Conservation (phyloP, 2,888 invertebrate species). For the Ernsta delagoae region DNA sequence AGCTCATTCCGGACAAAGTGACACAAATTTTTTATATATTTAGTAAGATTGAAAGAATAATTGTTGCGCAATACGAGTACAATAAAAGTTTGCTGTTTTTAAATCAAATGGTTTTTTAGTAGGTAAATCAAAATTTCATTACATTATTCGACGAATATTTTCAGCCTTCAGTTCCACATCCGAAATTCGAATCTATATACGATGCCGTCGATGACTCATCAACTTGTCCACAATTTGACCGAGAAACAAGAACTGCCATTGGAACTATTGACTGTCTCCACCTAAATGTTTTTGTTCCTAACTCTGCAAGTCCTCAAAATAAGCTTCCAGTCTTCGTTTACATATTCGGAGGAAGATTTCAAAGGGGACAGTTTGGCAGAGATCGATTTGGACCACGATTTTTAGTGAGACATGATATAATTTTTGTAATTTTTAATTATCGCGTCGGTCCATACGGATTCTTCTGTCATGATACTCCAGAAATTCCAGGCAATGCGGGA, state of each 20-base stretch:
- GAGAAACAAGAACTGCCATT: slow-evolving; percentile 48
- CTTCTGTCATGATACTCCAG: slow-evolving; percentile 60
- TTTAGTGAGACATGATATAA: slow-evolving; percentile 56
- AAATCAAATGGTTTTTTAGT: too few relatives aligned
- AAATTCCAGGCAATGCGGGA: slow-evolving; percentile 66
- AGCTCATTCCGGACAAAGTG: too few relatives aligned
- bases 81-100: too few relatives aligned
- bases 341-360: slow-evolving; percentile 66
- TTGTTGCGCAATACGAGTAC: too few relatives aligned
- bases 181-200: slow-evolving; percentile 52
- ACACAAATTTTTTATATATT: too few relatives aligned
- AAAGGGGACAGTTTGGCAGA: slow-evolving; percentile 53
- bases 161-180: slow-evolving; percentile 39
- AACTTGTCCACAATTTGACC: slow-evolving; percentile 59
- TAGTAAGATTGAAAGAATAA: too few relatives aligned
- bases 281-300: slow-evolving; percentile 85
- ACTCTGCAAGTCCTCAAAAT: slow-evolving; percentile 41
- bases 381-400: slow-evolving; percentile 43
- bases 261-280: slow-evolving; percentile 83
- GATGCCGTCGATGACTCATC: slow-evolving; percentile 53
- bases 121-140: too few relatives aligned
- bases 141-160: too few relatives aligned
- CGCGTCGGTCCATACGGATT: slow-evolving; percentile 70
- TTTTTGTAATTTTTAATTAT: slow-evolving; percentile 60
- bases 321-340: slow-evolving; percentile 61